Conservation (phyloP, 2,888 invertebrate genomes). For the Parthenolecanium corni region DNA sequence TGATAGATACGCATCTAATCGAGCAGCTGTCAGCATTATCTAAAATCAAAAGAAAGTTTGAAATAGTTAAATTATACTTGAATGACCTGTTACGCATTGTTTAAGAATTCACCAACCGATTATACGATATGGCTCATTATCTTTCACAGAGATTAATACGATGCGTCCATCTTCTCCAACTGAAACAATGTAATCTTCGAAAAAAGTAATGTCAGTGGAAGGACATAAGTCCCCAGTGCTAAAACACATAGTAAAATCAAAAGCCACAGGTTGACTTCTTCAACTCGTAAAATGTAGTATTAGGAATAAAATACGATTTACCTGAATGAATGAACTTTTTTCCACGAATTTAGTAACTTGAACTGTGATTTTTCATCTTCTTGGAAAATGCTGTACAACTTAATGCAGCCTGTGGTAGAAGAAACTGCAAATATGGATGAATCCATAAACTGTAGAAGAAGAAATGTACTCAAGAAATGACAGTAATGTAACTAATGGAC, state of each 20-base stretch:
- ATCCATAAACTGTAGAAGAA: constrained; percentile 49
- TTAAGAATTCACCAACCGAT: constrained; percentile 4
- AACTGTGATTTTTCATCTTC: neutral
- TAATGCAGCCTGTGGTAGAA: constrained; percentile 48
- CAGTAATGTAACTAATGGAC: neutral
- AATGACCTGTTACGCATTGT: neutral
- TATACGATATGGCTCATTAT: neutral
- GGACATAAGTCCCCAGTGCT: constrained; percentile 45
- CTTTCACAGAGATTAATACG: constrained; percentile 44
- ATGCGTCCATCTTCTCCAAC: constrained; percentile 75
- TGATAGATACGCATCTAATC: constrained; percentile 43
- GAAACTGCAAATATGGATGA: constrained; percentile 51
- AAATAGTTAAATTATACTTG: no score
- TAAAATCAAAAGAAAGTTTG: constrained; percentile 37
- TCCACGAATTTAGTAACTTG: neutral
- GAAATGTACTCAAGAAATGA: neutral
- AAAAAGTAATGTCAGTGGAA: constrained; percentile 62
- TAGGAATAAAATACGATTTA: neutral
- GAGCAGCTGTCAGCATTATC: constrained; percentile 71
- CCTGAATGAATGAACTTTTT: constrained; percentile 4
- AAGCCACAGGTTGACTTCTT: neutral
- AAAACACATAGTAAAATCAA: no score
- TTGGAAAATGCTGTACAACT: constrained; percentile 1
- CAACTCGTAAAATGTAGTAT: neutral
- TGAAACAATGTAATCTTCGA: constrained; percentile 66